A percentile compares a stretch with the other conserved stretches of the same genome.
phyloP scores from a whole-genome alignment of 1,140 invertebrate genomes.

The Trypoxylus dichotomus region DNA sequence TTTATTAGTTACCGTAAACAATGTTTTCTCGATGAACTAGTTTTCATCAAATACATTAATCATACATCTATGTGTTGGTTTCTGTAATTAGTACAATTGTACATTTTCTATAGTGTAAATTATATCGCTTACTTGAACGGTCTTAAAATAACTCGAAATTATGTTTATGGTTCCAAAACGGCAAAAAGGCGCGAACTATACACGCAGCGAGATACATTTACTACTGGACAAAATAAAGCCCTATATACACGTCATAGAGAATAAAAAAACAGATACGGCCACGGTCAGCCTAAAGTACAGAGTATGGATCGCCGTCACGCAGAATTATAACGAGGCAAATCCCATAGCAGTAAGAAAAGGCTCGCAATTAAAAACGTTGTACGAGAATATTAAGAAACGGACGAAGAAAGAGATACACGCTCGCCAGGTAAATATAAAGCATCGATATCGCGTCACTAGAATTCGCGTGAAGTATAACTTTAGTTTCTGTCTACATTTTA shows the following conservation, averaged over 20 bases:
- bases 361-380: background rate
- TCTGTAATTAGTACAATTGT: background rate
- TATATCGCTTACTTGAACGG: background rate
- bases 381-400: constrained; percentile 4
- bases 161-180: background rate
- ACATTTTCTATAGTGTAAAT: background rate
- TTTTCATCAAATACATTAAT: background rate
- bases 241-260: background rate
- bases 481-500: too few relatives aligned
- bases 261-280: background rate
- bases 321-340: background rate
- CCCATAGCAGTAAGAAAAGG: background rate
- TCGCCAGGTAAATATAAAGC: background rate
- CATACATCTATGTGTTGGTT: background rate
- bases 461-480: too few relatives aligned
- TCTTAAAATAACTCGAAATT: background rate
- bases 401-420: background rate
- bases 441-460: too few relatives aligned
- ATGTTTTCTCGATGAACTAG: background rate
- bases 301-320: background rate
- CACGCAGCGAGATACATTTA: background rate
- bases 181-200: background rate
- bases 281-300: background rate
- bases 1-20: background rate
- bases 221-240: background rate